Conservation (phyloP, 2,797 vertebrate genomes). For the Microchirus variegatus region DNA sequence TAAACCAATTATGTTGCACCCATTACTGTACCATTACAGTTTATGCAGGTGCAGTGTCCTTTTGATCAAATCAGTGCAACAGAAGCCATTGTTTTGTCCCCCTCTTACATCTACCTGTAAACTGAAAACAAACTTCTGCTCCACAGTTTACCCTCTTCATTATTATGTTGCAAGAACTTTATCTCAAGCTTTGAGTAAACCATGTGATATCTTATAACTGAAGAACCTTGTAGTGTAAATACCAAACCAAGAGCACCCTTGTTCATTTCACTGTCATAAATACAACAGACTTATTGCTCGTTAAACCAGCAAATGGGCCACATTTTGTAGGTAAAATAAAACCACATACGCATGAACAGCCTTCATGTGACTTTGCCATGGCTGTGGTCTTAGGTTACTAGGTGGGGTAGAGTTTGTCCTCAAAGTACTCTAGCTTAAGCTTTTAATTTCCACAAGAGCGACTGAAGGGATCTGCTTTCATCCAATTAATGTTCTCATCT, state of each 20-base stretch:
- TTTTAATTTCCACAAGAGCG: not conserved
- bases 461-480: not conserved
- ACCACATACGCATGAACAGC: too few relatives aligned
- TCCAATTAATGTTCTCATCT: not conserved
- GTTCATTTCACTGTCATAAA: too few relatives aligned
- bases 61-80: too few relatives aligned
- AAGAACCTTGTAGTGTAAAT: too few relatives aligned
- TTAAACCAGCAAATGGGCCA: not conserved
- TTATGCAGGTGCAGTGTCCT: not conserved
- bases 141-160: not conserved
- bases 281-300: too few relatives aligned
- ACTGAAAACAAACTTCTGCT: slow-evolving; percentile 6
- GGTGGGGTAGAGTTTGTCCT: not conserved
- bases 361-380: not conserved
- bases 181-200: slow-evolving; percentile 8
- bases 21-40: not conserved
- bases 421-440: not conserved
- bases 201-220: not conserved
- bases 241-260: too few relatives aligned
- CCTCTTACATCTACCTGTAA: slow-evolving; percentile 1
- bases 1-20: too few relatives aligned
- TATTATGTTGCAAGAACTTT: slow-evolving; percentile 6
- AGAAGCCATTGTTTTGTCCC: not conserved
- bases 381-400: not conserved
- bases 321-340: not conserved